Evolutionary conservation across 1,140 invertebrate genomes (phyloP).

Genomic region (Drosophila leontia): DNA sequence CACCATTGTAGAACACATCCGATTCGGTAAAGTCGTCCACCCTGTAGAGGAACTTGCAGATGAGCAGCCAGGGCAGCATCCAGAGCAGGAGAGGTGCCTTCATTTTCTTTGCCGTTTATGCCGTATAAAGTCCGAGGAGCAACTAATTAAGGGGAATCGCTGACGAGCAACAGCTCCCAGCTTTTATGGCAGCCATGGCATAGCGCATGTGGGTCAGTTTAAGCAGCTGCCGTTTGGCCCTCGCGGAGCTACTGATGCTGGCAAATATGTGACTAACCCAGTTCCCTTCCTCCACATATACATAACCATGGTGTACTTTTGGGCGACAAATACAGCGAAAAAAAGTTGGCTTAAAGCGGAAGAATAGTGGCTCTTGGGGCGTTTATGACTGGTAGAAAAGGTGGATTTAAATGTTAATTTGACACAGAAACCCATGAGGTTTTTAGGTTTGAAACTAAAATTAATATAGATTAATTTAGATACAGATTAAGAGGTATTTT

Average conservation of each 20-base stretch:
- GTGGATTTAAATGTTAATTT: slow-evolving; percentile 9
- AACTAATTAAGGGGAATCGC: slow-evolving; percentile 26
- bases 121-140: background rate
- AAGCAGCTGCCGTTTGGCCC: slow-evolving; percentile 60
- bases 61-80: slow-evolving; percentile 14
- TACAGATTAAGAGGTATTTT: too few relatives aligned
- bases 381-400: background rate
- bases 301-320: slow-evolving; percentile 50
- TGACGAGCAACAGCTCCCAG: slow-evolving; percentile 23
- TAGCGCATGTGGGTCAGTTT: slow-evolving; percentile 66
- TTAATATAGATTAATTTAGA: background rate
- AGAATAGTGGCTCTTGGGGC: background rate
- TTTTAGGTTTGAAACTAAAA: background rate
- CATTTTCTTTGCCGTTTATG: slow-evolving; percentile 4
- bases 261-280: slow-evolving; percentile 66
- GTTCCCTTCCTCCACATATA: slow-evolving; percentile 16
- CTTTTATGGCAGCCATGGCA: slow-evolving; percentile 5
- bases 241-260: slow-evolving; percentile 5
- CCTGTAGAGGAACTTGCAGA: slow-evolving; percentile 16
- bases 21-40: slow-evolving; percentile 33
- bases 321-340: slow-evolving; percentile 11
- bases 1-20: slow-evolving; percentile 18
- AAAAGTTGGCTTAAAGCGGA: background rate
- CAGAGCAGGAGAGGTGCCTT: slow-evolving; percentile 13
- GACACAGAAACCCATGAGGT: background rate